These are phyloP conservation scores for Lypha dubia DNA, from an alignment of 2,888 invertebrate species.

Conservation along the genomic window DNA sequence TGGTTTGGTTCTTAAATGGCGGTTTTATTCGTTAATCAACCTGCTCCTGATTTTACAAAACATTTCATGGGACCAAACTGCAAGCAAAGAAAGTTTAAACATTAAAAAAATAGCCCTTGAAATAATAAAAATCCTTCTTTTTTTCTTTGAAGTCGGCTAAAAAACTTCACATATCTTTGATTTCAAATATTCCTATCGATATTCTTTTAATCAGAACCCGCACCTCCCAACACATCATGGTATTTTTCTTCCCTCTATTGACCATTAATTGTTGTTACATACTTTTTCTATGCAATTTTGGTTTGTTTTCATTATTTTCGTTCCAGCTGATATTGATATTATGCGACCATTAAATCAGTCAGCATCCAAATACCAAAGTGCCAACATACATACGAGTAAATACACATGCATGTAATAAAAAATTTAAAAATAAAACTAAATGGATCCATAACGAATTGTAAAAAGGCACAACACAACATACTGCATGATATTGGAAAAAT, in stretches of 20 bases:
- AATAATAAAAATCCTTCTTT: too few relatives aligned
- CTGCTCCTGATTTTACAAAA: too few relatives aligned
- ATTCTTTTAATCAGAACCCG: too few relatives aligned
- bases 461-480: conserved; percentile 40
- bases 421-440: conserved; percentile 55
- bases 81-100: too few relatives aligned
- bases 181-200: too few relatives aligned
- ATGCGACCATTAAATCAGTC: conserved; percentile 54
- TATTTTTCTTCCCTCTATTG: neutral
- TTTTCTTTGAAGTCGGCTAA: too few relatives aligned
- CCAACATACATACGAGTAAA: neutral
- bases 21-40: too few relatives aligned
- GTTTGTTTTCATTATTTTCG: conserved; percentile 36
- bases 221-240: neutral
- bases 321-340: conserved; percentile 47
- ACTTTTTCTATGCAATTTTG: conserved; percentile 3
- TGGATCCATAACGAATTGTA: conserved; percentile 57
- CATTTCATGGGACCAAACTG: too few relatives aligned
- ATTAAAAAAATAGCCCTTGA: too few relatives aligned
- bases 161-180: too few relatives aligned
- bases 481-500: neutral
- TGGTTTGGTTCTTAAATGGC: too few relatives aligned
- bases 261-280: neutral
- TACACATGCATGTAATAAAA: neutral
- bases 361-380: conserved; percentile 20